Evolutionary conservation across 2,113 vertebrate species (phyloP), one percentile per base, ranked within the genome.

Genomic region (Oncorhynchus clarkii): DNA sequence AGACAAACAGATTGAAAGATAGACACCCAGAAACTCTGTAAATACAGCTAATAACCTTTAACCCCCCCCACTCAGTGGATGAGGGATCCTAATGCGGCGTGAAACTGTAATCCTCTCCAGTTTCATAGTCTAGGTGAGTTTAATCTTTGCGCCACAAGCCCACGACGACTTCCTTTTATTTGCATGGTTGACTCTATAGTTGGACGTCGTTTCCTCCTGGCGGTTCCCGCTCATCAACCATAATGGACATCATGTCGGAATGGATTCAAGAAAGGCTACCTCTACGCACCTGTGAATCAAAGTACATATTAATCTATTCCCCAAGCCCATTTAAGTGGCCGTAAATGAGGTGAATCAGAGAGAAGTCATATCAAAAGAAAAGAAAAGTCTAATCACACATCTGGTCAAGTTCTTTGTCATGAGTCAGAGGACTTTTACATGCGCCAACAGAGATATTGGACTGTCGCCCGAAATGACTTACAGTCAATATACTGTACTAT

Each of bases 221-320:
- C 74, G 75, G 74, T 77, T 83, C 72, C 78, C 57, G 67, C 78
- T 85, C 80, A 62, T 82, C 80, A 85, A 82, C 80, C 76, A 80
- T 81, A 83, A 85, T 85, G 83, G 81, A 77, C 78, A 85, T 83
- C 81, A 83, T 73, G 69, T 73, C 74, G 65, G 67, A 81, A 83
- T 9, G n/a, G 76, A 82, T 74, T 85, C 76, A 82, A 80, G 27
- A 85, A 78, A 74, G 78, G 78, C 76, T 83, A 81, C 79, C 74
- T 83, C 74, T 34, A 12, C 72, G 34, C 84, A 85, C 79, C 79
- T 83, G 81, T 34, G 71, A 78, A 76, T 77, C 76, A 2, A 6
- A 69, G 73, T 71, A 77, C 65, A 48, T 81, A 79, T 81, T 68
- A 48, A 81, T 79, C 77, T 77, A 72, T 66, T 77, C 60, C 64